Evolutionary conservation across 2,797 vertebrate species (phyloP), one percentile per base, ranked within the genome.

Genomic region (Anguilla pacifica): DNA sequence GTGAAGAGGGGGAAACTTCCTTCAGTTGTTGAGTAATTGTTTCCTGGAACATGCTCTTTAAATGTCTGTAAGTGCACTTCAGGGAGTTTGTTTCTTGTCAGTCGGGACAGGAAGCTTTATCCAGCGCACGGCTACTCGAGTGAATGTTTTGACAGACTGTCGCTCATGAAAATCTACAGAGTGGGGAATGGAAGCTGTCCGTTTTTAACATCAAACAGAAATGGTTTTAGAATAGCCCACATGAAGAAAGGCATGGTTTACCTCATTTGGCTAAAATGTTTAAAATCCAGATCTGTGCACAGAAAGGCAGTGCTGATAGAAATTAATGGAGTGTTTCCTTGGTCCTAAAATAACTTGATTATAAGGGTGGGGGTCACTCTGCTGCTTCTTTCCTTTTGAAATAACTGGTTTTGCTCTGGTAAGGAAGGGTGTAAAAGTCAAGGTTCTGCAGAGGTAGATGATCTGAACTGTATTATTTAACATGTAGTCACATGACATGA

Each of bases 141-240:
- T 51, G 85, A 85, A 88, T 85, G 85, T 88, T 85, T 88, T 77
- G 35, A 59, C 70, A 55, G 31, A 35, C 28, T 88, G 87, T 85
- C 87, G 39, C 70, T 88, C 39, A 6, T 88, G 87, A 88, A 83
- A 85, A 85, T 55, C 22, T 59, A 77, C 87, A 88, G 87, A 61
- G 51, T n/a, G 39, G 70, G 67, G 77, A 55, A 31, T 25, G 67
- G 83, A 61, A 61, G 67, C 83, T 35, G 70, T 53, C 25, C 17
- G 4, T 72, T 43, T 85, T 55, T 85, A 35, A 79, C 83, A 79
- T 88, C 87, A 88, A 88, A 85, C 83, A 85, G 87, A 64, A 51
- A 59, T 7, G 0, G 11, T 31, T 77, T 57, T 79, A 57, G 25
- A 70, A 79, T n/a, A 59, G 46, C 39, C 53, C 11, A 17, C 43